A percentile compares a stretch with the other conserved stretches of the same genome.
phyloP scores from a whole-genome alignment of 2,888 invertebrate species.

The Troglohyphantes excavatus region DNA sequence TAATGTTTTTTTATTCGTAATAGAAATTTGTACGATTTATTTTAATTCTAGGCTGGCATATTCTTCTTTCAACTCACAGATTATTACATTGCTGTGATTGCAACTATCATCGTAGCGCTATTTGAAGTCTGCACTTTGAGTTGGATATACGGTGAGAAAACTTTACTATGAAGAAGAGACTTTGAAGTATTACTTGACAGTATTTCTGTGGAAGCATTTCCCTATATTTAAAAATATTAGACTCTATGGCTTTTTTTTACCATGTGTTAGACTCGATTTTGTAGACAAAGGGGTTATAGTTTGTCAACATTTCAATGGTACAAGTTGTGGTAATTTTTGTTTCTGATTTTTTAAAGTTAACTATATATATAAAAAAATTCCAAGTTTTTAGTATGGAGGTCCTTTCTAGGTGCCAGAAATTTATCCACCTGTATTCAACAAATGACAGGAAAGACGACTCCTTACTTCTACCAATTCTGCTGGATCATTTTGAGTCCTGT shows the following conservation, averaged over 20 bases:
- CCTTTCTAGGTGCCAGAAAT: slow-evolving; percentile 58
- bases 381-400: too few species aligned
- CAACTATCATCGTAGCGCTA: slow-evolving; percentile 68
- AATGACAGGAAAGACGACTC: slow-evolving; percentile 74
- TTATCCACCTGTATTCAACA: slow-evolving; percentile 66
- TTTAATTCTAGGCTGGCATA: slow-evolving; percentile 69
- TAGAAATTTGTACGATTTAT: not conserved
- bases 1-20: too few species aligned
- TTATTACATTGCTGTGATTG: slow-evolving; percentile 76
- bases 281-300: too few species aligned
- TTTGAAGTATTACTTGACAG: too few species aligned
- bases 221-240: not conserved
- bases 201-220: too few species aligned
- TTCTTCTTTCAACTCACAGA: slow-evolving; percentile 77
- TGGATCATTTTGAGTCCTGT: slow-evolving; percentile 72
- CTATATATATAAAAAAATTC: too few species aligned
- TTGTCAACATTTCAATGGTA: too few species aligned
- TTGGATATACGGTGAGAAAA: slow-evolving; percentile 75
- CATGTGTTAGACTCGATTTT: too few species aligned
- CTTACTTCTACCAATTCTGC: slow-evolving; percentile 65
- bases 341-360: too few species aligned
- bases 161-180: too few species aligned
- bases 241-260: not conserved
- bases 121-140: slow-evolving; percentile 72
- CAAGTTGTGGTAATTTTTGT: too few species aligned